Conservation (phyloP, 2,888 invertebrate species). For the Microctonus aethiopoides region DNA sequence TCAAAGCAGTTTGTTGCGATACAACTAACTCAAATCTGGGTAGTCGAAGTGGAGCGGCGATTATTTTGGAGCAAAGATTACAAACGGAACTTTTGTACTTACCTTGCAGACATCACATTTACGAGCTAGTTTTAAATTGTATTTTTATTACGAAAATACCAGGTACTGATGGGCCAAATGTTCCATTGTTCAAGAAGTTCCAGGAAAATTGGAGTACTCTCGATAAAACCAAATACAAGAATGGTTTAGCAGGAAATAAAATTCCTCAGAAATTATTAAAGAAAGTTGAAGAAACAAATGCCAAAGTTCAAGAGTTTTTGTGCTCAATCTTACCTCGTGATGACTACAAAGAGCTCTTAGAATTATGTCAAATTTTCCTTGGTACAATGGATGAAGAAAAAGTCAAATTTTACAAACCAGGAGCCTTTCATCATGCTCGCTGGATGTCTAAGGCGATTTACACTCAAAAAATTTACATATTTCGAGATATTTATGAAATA, state of each 20-base stretch:
- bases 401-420: conserved; percentile 33
- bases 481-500: conserved; percentile 40
- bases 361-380: conserved; percentile 35
- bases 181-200: conserved; percentile 14
- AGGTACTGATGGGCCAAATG: conserved; percentile 16
- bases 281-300: too few species aligned
- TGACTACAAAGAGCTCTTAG: conserved; percentile 41
- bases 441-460: conserved; percentile 43
- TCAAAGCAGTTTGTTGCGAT: conserved; percentile 35
- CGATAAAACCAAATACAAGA: too few species aligned
- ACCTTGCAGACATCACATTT: conserved; percentile 34
- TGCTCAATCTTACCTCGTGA: conserved; percentile 33
- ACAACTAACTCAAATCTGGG: conserved; percentile 37
- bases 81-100: conserved; percentile 29
- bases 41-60: conserved; percentile 26
- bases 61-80: conserved; percentile 31
- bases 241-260: too few species aligned
- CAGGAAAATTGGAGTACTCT: conserved; percentile 3
- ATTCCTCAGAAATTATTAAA: too few species aligned
- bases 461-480: conserved; percentile 46
- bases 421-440: conserved; percentile 43
- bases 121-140: conserved; percentile 28
- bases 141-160: conserved; percentile 14
- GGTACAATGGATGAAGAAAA: conserved; percentile 26
- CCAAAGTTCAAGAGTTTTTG: too few species aligned